phyloP scores from a whole-genome alignment of 2,888 invertebrate species.

The Margaritifera margaritifera region DNA sequence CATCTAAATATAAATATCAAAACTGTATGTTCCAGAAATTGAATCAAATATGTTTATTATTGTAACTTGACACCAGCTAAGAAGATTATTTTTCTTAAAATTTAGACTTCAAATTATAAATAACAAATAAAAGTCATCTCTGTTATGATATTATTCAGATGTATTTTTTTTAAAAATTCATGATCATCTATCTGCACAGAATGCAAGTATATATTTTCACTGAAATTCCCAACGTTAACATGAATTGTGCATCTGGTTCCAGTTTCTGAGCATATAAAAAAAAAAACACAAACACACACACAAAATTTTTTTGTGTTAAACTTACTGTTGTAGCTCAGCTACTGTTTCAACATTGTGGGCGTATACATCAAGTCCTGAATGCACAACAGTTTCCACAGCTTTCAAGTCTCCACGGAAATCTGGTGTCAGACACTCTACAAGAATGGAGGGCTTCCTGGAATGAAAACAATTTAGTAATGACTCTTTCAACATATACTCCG shows the following conservation, averaged over 20 bases:
- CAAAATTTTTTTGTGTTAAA: neutral
- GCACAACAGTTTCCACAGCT: slow-evolving; percentile 83
- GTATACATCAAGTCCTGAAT: slow-evolving; percentile 93
- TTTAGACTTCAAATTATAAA: no score
- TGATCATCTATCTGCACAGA: neutral
- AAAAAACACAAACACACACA: neutral
- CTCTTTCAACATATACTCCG: no score
- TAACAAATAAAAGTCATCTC: no score
- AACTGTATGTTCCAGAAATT: no score
- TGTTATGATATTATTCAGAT: no score
- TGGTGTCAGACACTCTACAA: slow-evolving; percentile 97
- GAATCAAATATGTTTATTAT: no score
- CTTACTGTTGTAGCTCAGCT: slow-evolving; percentile 84
- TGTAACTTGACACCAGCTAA: no score
- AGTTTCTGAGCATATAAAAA: neutral
- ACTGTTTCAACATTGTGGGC: slow-evolving; percentile 99
- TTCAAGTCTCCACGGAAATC: slow-evolving; percentile 91
- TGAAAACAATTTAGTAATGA: neutral
- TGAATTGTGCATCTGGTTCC: neutral
- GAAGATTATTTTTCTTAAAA: no score
- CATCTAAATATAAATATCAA: no score
- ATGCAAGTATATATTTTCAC: neutral
- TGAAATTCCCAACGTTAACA: neutral
- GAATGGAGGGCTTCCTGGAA: slow-evolving; percentile 78
- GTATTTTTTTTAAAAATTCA: no score